Percentiles rank a stretch among this genome's conserved stretches.
phyloP scores from a whole-genome alignment of 2,113 vertebrate genomes.

The Cyanoramphus novaezelandiae region DNA sequence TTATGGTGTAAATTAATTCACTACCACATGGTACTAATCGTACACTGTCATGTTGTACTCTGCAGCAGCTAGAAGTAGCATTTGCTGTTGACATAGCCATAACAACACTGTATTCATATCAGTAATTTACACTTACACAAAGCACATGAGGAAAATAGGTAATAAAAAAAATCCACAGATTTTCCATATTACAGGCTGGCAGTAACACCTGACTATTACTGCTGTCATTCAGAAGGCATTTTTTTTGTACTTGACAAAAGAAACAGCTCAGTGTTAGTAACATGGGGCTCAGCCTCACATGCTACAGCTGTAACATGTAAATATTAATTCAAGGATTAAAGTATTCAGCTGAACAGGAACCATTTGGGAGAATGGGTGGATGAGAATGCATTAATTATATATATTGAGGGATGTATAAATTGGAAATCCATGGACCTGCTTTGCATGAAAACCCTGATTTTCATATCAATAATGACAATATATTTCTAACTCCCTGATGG shows the following conservation, averaged over 20 bases:
- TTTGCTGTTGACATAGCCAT: not conserved
- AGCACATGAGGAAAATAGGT: not conserved
- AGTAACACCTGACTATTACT: not conserved
- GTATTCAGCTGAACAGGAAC: not conserved
- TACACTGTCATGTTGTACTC: not conserved
- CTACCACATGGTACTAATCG: not conserved
- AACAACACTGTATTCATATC: not conserved
- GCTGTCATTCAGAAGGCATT: not conserved
- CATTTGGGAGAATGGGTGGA: not conserved
- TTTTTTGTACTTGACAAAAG: not conserved
- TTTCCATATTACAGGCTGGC: not conserved
- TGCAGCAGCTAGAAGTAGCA: not conserved
- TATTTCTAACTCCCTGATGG: not conserved
- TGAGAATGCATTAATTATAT: not conserved
- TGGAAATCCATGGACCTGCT: not conserved
- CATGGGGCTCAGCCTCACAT: not conserved
- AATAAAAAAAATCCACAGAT: not conserved
- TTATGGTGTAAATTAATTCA: not conserved
- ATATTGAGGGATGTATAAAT: not conserved
- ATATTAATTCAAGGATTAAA: conserved; percentile 22
- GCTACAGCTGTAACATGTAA: not conserved
- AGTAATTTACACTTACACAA: not conserved
- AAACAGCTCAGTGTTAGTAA: not conserved
- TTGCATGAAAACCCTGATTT: not conserved
- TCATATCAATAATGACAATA: not conserved